These are phyloP conservation scores for Helicolenus hilgendorfi DNA, from an alignment of 2,797 vertebrate genomes.

Conservation along the genomic window DNA sequence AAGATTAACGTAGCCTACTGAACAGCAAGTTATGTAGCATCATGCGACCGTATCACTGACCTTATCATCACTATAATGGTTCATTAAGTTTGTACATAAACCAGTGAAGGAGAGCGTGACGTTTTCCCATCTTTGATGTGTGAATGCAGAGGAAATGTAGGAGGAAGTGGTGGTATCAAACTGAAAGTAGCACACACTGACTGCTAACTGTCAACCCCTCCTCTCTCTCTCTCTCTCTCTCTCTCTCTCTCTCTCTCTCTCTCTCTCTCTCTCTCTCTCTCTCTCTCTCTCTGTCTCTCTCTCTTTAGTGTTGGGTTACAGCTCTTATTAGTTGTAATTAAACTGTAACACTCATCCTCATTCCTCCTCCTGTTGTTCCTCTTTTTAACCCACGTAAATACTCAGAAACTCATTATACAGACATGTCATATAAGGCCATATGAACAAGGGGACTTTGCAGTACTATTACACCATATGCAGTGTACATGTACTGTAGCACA, in stretches of 20 bases:
- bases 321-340: background rate
- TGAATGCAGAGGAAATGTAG: background rate
- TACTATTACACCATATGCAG: background rate
- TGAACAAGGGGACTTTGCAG: background rate
- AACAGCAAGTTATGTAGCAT: constrained; percentile 22
- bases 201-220: background rate
- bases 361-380: background rate
- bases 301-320: background rate
- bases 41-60: constrained; percentile 26
- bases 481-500: background rate
- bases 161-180: background rate
- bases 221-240: no score
- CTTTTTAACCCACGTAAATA: no score
- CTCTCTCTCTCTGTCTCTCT: background rate
- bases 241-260: no score
- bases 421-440: background rate
- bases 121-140: rapidly evolving
- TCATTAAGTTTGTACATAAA: background rate
- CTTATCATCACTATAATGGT: background rate
- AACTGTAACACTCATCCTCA: background rate
- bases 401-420: no score
- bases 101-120: background rate
- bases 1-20: background rate
- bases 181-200: background rate
- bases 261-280: no score